Evolutionary conservation across 2,113 vertebrate genomes (phyloP).

Genomic region (Stegostoma tigrinum): DNA sequence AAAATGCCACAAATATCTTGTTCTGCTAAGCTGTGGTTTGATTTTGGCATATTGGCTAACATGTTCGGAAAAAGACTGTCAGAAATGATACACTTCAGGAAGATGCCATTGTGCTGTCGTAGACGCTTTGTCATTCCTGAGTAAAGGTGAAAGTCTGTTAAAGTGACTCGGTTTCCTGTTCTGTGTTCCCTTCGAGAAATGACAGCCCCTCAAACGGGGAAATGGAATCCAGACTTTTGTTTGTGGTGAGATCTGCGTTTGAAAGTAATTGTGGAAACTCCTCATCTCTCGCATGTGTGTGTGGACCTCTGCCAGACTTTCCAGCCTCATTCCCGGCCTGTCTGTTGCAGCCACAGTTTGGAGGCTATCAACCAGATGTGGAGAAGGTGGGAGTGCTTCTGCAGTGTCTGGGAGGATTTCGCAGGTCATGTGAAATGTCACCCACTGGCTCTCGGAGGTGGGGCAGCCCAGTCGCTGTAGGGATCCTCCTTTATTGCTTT

Average conservation of each 20-base stretch:
- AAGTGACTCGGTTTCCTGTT: neutral
- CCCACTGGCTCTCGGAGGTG: neutral
- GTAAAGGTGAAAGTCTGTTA: neutral
- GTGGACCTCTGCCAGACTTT: neutral
- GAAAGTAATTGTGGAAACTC: neutral
- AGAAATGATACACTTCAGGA: neutral
- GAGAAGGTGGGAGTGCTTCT: neutral
- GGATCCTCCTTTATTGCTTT: neutral
- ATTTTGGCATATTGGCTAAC: neutral
- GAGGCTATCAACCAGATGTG: neutral
- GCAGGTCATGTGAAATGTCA: neutral
- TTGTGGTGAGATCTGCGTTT: neutral
- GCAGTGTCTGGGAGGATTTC: neutral
- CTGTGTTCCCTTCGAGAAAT: neutral
- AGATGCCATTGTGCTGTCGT: neutral
- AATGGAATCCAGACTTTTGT: neutral
- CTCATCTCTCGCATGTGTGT: neutral
- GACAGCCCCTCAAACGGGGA: neutral
- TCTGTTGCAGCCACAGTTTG: neutral
- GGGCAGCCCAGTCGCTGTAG: neutral
- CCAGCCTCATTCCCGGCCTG: neutral
- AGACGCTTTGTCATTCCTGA: neutral
- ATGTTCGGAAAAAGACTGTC: neutral
- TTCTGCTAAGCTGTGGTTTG: neutral
- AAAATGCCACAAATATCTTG: neutral